phyloP scores from a whole-genome alignment of 2,797 vertebrate species.

The Sebastolobus altivelis region DNA sequence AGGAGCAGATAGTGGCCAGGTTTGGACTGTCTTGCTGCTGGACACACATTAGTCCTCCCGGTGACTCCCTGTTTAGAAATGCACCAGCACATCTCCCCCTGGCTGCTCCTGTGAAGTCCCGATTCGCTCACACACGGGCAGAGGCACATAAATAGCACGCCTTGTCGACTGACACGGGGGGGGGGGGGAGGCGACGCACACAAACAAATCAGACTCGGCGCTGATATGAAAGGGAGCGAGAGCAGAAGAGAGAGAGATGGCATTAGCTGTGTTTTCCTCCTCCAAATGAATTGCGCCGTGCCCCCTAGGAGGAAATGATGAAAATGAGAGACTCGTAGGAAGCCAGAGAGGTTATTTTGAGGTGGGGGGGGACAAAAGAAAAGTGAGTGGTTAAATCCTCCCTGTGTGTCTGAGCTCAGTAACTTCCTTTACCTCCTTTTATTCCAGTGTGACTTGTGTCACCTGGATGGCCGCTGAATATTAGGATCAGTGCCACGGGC shows the following conservation, averaged over 20 bases:
- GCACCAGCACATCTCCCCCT: slow-evolving; percentile 76
- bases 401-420: slow-evolving; percentile 55
- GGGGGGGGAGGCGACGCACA: slow-evolving; percentile 64
- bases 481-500: slow-evolving; percentile 80
- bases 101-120: slow-evolving; percentile 80
- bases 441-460: slow-evolving; percentile 67
- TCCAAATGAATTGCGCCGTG: slow-evolving; percentile 73
- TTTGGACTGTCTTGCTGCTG: slow-evolving; percentile 76
- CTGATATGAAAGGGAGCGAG: slow-evolving; percentile 69
- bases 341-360: slow-evolving; percentile 68
- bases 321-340: slow-evolving; percentile 61
- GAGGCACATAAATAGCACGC: slow-evolving; percentile 76
- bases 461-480: slow-evolving; percentile 75
- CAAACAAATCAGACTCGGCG: slow-evolving; percentile 75
- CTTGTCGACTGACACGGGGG: slow-evolving; percentile 69
- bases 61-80: slow-evolving; percentile 79
- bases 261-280: slow-evolving; percentile 67
- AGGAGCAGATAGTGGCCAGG: slow-evolving; percentile 68
- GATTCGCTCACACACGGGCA: slow-evolving; percentile 72
- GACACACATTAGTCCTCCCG: slow-evolving; percentile 79
- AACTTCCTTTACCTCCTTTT: slow-evolving; percentile 57
- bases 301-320: slow-evolving; percentile 62
- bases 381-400: slow-evolving; percentile 58
- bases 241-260: slow-evolving; percentile 64
- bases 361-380: slow-evolving; percentile 55